Evolutionary conservation across 2,888 invertebrate species (phyloP).

Genomic region (Dysmachus trigonus): DNA sequence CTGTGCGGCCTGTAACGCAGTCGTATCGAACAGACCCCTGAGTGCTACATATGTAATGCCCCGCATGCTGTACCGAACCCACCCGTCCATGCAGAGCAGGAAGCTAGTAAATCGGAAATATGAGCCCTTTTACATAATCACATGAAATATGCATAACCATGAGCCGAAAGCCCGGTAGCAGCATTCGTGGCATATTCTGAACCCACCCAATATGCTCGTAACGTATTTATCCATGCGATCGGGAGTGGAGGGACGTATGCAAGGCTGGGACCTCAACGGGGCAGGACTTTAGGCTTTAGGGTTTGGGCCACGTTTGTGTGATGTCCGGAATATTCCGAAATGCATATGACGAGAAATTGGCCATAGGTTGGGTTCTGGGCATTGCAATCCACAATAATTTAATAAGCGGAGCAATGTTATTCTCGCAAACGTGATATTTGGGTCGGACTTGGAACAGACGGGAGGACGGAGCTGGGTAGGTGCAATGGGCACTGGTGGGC

Average conservation of each 20-base stretch:
- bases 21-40: neutral
- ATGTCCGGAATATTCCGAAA: neutral
- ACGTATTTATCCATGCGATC: slow-evolving; percentile 20
- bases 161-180: neutral
- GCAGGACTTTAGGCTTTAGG: neutral
- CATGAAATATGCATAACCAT: slow-evolving; percentile 35
- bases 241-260: neutral
- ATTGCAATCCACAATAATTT: slow-evolving; percentile 27
- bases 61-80: neutral
- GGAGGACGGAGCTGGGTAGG: neutral
- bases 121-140: slow-evolving; percentile 24
- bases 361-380: neutral
- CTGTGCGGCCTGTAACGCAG: neutral
- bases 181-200: slow-evolving; percentile 15
- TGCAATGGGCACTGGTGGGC: neutral
- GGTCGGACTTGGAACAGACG: neutral
- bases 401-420: slow-evolving; percentile 25
- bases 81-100: neutral
- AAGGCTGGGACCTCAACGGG: neutral
- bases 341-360: slow-evolving; percentile 26
- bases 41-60: neutral
- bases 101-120: slow-evolving; percentile 15
- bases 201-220: slow-evolving; percentile 25
- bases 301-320: neutral
- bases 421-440: slow-evolving; percentile 11